phyloP scores from a whole-genome alignment of 2,113 vertebrate genomes.

The Paramisgurnus dabryanus region DNA sequence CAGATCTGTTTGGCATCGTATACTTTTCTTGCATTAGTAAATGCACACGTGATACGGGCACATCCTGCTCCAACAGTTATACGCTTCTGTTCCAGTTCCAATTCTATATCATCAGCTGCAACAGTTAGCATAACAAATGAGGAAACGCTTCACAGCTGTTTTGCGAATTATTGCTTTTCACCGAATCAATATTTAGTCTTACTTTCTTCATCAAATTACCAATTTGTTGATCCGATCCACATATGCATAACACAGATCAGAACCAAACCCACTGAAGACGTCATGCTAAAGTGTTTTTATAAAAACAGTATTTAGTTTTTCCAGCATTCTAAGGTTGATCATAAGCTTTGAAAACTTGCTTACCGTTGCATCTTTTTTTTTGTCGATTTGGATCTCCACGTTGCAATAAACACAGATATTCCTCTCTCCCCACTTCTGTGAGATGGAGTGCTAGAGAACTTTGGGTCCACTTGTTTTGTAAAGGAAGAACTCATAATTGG shows the following conservation, averaged over 20 bases:
- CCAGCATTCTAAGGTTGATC: not conserved
- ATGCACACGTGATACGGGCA: not conserved
- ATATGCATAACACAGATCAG: not conserved
- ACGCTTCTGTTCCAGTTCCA: not conserved
- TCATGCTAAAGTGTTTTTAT: not conserved
- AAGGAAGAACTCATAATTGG: not conserved
- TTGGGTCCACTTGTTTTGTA: not conserved
- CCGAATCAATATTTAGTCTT: not conserved
- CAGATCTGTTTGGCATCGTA: not conserved
- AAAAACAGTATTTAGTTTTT: not conserved
- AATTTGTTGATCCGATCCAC: not conserved
- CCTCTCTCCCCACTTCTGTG: not conserved
- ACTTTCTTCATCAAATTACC: not conserved
- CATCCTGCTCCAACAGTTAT: not conserved
- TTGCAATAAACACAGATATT: not conserved
- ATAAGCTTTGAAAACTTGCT: not conserved
- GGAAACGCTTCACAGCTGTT: not conserved
- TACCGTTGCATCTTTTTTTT: too few species aligned
- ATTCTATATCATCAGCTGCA: not conserved
- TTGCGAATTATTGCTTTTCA: not conserved
- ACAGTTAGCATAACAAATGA: not conserved
- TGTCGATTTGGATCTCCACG: not conserved
- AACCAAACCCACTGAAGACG: not conserved
- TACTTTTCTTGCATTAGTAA: not conserved
- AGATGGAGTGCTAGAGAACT: not conserved